These are phyloP conservation scores for Erebia palarica DNA, from an alignment of 2,888 invertebrate species.

Conservation along the genomic window DNA sequence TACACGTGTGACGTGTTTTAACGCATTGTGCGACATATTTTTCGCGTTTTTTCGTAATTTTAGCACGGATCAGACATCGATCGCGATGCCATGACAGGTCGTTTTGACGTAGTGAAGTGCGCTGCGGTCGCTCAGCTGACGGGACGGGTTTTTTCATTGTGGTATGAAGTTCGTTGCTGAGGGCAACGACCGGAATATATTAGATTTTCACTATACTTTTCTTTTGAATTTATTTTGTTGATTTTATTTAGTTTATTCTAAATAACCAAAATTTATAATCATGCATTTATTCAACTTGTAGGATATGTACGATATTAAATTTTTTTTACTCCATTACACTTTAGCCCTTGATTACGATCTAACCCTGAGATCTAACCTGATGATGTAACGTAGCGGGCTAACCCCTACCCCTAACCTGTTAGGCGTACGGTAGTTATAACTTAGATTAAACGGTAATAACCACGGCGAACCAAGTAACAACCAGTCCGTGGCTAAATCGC, in stretches of 20 bases:
- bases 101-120: conserved; percentile 70
- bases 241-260: neutral
- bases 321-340: no score
- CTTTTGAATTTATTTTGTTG: conserved; percentile 20
- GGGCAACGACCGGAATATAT: conserved; percentile 63
- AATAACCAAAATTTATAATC: neutral
- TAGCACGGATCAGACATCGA: conserved; percentile 70
- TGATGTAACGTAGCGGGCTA: no score
- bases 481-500: no score
- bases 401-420: no score
- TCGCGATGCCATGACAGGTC: conserved; percentile 79
- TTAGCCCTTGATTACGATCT: no score
- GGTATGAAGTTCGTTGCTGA: conserved; percentile 60
- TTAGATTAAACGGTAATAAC: no score
- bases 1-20: conserved; percentile 50
- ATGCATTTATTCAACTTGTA: no score
- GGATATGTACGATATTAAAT: no score
- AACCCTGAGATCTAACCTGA: no score
- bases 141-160: conserved; percentile 66
- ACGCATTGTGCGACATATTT: conserved; percentile 68
- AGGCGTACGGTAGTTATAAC: no score
- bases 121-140: conserved; percentile 76
- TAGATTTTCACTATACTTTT: conserved; percentile 36
- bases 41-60: conserved; percentile 72
- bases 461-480: no score